Conservation (phyloP, 2,113 vertebrate genomes). For the Nothocercus nigrocapillus region DNA sequence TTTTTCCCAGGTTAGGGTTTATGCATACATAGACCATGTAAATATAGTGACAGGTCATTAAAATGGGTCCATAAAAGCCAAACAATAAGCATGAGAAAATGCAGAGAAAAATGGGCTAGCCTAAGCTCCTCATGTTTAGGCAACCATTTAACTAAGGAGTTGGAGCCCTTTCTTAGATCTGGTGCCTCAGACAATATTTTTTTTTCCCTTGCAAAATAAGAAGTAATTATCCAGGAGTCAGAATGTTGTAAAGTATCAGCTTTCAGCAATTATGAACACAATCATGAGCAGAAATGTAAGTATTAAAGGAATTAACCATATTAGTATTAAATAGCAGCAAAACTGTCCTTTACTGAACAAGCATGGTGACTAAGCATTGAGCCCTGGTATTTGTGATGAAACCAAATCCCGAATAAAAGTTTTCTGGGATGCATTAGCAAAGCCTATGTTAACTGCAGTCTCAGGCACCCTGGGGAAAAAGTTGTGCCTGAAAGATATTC, state of each 20-base stretch:
- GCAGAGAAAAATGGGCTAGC: neutral
- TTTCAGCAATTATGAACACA: neutral
- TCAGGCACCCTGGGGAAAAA: neutral
- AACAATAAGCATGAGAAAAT: neutral
- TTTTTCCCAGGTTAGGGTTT: neutral
- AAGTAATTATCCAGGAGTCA: neutral
- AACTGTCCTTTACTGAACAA: neutral
- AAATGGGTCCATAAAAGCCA: neutral
- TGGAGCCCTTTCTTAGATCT: neutral
- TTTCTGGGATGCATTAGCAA: neutral
- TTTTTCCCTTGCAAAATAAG: neutral
- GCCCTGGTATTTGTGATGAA: neutral
- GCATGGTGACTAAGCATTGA: neutral
- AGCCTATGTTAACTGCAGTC: neutral
- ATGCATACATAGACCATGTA: neutral
- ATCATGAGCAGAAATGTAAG: neutral
- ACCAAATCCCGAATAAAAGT: neutral
- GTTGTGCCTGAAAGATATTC: neutral
- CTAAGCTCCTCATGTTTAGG: neutral
- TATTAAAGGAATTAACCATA: neutral
- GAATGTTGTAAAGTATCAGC: neutral
- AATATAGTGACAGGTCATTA: neutral
- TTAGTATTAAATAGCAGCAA: neutral
- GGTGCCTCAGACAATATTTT: neutral
- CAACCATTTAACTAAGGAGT: neutral